These are phyloP conservation scores for Megamerina dolium DNA, from an alignment of 2,888 invertebrate species.

Conservation along the genomic window DNA sequence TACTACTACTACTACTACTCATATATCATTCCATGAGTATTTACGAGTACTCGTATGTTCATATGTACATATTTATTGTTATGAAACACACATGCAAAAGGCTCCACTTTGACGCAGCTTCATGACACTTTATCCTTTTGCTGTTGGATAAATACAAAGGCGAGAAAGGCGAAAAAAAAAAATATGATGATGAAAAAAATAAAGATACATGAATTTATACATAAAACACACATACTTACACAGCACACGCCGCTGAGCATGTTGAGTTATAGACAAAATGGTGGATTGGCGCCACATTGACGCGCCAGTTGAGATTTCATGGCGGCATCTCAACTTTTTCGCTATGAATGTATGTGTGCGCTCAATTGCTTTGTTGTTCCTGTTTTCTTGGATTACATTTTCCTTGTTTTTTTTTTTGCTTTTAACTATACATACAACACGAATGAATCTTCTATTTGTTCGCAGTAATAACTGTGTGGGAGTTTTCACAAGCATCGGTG, in stretches of 20 bases:
- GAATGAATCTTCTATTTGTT: too few relatives aligned
- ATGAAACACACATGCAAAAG: constrained; percentile 5
- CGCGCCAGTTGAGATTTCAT: constrained; percentile 48
- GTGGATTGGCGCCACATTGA: constrained; percentile 45
- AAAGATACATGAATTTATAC: constrained; percentile 6
- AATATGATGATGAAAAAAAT: constrained; percentile 21
- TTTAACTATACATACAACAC: too few relatives aligned
- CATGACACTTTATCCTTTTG: constrained; percentile 34
- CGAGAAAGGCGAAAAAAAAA: constrained; percentile 10
- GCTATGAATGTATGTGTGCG: constrained; percentile 11
- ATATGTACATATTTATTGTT: too few relatives aligned
- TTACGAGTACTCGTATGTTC: too few relatives aligned
- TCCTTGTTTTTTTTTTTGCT: too few relatives aligned
- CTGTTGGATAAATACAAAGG: too few relatives aligned
- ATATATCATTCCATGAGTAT: too few relatives aligned
- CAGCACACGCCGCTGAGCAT: not conserved
- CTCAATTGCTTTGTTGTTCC: not conserved
- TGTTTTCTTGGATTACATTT: not conserved
- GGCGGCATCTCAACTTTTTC: constrained; percentile 30
- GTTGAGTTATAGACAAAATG: constrained; percentile 35
- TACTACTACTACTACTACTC: too few relatives aligned
- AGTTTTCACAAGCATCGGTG: too few relatives aligned
- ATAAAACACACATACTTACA: constrained; percentile 14
- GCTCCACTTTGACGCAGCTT: constrained; percentile 29
- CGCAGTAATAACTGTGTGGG: too few relatives aligned